Evolutionary conservation across 2,888 invertebrate species (phyloP), one percentile per base, ranked within the genome.

Genomic region (Diloba caeruleocephala): DNA sequence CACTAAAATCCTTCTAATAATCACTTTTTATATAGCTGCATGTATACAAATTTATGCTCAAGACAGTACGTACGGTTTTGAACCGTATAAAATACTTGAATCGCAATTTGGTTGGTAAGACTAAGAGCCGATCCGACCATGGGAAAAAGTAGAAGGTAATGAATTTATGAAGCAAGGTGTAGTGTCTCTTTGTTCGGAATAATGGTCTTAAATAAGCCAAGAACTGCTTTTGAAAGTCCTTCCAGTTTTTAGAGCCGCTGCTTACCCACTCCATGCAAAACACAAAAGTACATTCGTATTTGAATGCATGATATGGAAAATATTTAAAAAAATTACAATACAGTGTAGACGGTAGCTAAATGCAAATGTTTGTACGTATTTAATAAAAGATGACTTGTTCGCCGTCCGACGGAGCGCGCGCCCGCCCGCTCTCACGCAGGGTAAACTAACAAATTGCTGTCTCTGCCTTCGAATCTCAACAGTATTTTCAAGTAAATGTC

Each of bases 391-490:
- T 71, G 65, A 65, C 68, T 71, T 42, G 65, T 74, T 68, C 53
- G 56, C 65, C 64, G 64, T 55, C 46, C 46, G 51, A 50, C 51
- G 61, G 45, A 51, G 50, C 46, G 10, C 39, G 12, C 31, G 31
- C 29, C 43, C 50, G 53, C 44, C 41, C 52, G 62, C 50, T 69
- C 45, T 62, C 62, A 71, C 69, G 68, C 69, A 67, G 64, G 54
- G 68, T 57, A 71, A 75, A 79, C 81, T 80, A 82, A 78, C 82
- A 84, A 84, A 83, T 83, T 82, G 75, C 79, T 71, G 73, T 74
- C 71, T 72, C 54, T 57, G 57, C 58, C 54, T 50, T 42, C 53
- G 50, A 58, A 65, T 31, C 50, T 42, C 58, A 43, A 42, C 60
- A 43, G 41, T 64, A 74, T 74, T 70, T 49, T 64, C 62, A 52